Percentiles rank a stretch among this genome's conserved stretches.
Conservation (phyloP, 2,888 invertebrate species). For the Choreutis nemorana region DNA sequence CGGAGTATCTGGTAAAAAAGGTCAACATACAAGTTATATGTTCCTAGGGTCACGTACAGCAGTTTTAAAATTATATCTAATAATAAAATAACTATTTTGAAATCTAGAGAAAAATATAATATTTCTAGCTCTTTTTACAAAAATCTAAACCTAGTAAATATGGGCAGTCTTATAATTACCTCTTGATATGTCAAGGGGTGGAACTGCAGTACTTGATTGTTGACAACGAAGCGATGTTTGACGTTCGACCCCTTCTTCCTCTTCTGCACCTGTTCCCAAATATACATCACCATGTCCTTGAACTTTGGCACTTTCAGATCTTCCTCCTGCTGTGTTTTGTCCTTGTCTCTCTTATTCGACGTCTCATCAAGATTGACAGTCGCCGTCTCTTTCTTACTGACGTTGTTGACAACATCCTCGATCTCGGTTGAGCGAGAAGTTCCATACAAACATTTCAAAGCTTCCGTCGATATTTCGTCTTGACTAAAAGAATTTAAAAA, state of each 20-base stretch:
- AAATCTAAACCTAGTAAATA: too few species aligned
- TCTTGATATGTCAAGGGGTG: slow-evolving; percentile 76
- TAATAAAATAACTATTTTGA: too few species aligned
- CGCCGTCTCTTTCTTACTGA: slow-evolving; percentile 38
- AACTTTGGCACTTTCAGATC: slow-evolving; percentile 74
- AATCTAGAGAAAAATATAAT: too few species aligned
- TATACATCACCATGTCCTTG: slow-evolving; percentile 73
- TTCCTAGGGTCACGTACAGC: too few species aligned
- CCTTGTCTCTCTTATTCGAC: slow-evolving; percentile 44
- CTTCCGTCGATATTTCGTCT: slow-evolving; percentile 78
- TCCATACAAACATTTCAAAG: slow-evolving; percentile 78
- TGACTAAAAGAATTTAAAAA: slow-evolving; percentile 64
- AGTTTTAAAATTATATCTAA: too few species aligned
- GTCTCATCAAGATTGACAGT: slow-evolving; percentile 36
- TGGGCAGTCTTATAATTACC: too few species aligned
- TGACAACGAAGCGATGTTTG: slow-evolving; percentile 68
- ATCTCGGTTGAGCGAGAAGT: slow-evolving; percentile 63
- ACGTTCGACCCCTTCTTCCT: slow-evolving; percentile 65
- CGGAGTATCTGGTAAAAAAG: slow-evolving; percentile 70
- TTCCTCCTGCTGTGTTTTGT: slow-evolving; percentile 23
- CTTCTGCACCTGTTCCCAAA: slow-evolving; percentile 72
- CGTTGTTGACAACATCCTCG: slow-evolving; percentile 56
- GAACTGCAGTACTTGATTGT: slow-evolving; percentile 76
- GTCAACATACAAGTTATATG: background rate
- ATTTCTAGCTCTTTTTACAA: too few species aligned